phyloP scores from a whole-genome alignment of 1,140 invertebrate genomes.

The Drosophila neocordata region DNA sequence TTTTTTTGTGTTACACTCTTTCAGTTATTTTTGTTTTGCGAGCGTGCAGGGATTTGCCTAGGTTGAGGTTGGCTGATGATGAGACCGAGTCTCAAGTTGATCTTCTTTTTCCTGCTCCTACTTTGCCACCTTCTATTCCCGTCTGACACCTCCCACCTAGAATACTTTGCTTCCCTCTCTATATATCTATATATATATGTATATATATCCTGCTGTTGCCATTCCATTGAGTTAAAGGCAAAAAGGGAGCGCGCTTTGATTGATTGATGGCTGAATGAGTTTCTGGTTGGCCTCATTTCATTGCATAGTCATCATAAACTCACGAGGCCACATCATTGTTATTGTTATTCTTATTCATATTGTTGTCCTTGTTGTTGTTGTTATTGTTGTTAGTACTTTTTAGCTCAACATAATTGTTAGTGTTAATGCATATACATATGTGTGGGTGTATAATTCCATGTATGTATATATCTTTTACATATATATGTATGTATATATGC shows the following conservation, averaged over 20 bases:
- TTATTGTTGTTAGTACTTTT: conserved; percentile 25
- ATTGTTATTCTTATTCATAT: conserved; percentile 52
- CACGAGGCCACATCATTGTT: conserved; percentile 52
- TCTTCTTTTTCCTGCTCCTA: conserved; percentile 3
- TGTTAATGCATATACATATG: conserved; percentile 2
- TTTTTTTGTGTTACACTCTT: background rate
- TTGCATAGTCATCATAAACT: conserved; percentile 62
- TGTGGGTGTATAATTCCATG: background rate
- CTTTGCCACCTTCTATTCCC: background rate
- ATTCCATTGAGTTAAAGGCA: conserved; percentile 20
- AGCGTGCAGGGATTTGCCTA: conserved; percentile 63
- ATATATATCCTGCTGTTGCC: too few relatives aligned
- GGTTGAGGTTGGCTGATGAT: conserved; percentile 49
- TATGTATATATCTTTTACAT: conserved; percentile 20
- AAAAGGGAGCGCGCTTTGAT: conserved; percentile 56
- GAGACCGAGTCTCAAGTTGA: conserved; percentile 34
- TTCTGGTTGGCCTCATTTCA: conserved; percentile 64
- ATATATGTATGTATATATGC: conserved; percentile 15
- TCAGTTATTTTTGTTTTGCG: conserved; percentile 32
- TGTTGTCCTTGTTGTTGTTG: background rate
- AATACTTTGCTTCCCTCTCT: too few relatives aligned
- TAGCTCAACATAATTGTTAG: conserved; percentile 51
- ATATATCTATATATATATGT: too few relatives aligned
- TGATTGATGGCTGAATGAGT: conserved; percentile 66
- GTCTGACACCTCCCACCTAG: background rate